A percentile compares a stretch with the other conserved stretches of the same genome.
Conservation (phyloP, 2,113 vertebrate species). For the Cyanoliseus patagonus region DNA sequence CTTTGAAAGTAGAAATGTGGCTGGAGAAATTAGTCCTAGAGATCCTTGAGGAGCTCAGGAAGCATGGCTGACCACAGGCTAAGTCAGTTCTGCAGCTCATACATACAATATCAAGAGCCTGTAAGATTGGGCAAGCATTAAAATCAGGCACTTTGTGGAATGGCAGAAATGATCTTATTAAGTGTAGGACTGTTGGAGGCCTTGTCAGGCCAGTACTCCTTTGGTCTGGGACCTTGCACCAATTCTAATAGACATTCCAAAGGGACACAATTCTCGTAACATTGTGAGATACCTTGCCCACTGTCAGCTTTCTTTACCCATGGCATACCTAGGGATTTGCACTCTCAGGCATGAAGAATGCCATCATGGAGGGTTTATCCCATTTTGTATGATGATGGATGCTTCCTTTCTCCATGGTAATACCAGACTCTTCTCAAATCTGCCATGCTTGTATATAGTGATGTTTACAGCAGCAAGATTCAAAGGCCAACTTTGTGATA, state of each 20-base stretch:
- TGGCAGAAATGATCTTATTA: rapidly evolving
- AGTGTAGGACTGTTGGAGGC: rapidly evolving
- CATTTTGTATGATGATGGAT: background rate
- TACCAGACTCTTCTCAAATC: background rate
- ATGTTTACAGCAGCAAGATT: background rate
- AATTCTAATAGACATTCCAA: background rate
- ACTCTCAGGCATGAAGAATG: background rate
- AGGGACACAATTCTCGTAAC: background rate
- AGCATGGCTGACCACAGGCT: background rate
- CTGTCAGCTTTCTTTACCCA: background rate
- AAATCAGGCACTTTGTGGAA: background rate
- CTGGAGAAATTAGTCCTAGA: background rate
- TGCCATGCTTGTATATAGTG: background rate
- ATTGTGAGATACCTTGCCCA: background rate
- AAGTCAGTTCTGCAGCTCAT: background rate
- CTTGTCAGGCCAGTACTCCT: background rate
- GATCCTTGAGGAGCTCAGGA: rapidly evolving
- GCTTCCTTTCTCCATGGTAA: background rate
- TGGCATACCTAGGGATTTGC: background rate
- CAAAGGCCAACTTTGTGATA: background rate
- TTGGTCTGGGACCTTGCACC: background rate
- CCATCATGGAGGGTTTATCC: background rate
- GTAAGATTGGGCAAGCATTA: background rate
- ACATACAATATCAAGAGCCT: background rate
- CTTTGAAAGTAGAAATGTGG: background rate